Evolutionary conservation across 1,140 invertebrate genomes (phyloP), one percentile per base, ranked within the genome.

Genomic region (Aphaenogaster ashmeadi): DNA sequence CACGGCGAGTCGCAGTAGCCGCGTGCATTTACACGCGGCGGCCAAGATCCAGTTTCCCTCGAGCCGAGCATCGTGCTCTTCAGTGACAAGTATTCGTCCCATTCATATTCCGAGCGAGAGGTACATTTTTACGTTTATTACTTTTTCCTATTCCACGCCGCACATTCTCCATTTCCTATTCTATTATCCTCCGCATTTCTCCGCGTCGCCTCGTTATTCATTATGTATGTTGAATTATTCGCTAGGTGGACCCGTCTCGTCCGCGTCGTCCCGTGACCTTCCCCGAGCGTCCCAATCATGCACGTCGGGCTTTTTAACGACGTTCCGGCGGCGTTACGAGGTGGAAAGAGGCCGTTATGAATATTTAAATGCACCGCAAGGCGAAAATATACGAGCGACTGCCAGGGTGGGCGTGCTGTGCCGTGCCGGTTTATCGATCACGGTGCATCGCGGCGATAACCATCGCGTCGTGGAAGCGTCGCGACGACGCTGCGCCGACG

Each of bases 351-450:
- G 64, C 52, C 66, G 71, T 36, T 74, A 88, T 91, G 87, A 91
- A 91, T 91, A 90, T 91, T 91, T 91, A 88, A 91, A 81, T 60
- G 90, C 58, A 87, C 18, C 64, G 87, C 74, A 83, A 91, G 74
- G 66, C 85, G 89, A 87, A 84, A 91, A 91, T 75, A 77, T 87
- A 87, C 79, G 50, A 27, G 27, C 60, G 54, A 52, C 44, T 36
- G 72, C 36, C 41, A 38, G 79, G 64, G 85, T 89, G 90, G 90
- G 88, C 85, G 90, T 66, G 64, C 85, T 71, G 52, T 41, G 36
- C 38, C 38, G 66, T 52, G 56, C 62, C 74, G 80, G 84, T 89
- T 87, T 91, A 91, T 91, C 88, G 90, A 91, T 91, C 89, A 84
- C 90, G 81, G 86, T 74, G 88, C 90, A 88, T 89, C 89, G 84